These are phyloP conservation scores for Agriotes lineatus DNA, from an alignment of 2,888 invertebrate genomes.

Conservation along the genomic window DNA sequence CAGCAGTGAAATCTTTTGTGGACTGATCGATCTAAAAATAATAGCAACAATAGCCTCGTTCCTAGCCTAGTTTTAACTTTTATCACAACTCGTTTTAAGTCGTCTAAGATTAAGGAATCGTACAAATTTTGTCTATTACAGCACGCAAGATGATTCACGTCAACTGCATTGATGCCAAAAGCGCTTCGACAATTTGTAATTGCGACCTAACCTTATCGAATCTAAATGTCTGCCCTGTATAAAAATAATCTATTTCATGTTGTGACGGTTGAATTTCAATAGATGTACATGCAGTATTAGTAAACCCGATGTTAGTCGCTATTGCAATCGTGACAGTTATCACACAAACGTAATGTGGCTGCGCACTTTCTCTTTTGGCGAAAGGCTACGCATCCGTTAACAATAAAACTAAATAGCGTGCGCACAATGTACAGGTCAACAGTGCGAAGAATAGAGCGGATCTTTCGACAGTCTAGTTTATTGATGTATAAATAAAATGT, in stretches of 20 bases:
- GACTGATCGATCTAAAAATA: too few relatives aligned
- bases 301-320: conserved; percentile 10
- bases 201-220: conserved; percentile 27
- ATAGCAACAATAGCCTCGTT: too few relatives aligned
- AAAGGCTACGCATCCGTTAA: conserved; percentile 4
- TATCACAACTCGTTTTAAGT: too few relatives aligned
- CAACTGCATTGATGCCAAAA: conserved; percentile 32
- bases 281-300: conserved; percentile 10
- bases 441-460: neutral
- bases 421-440: conserved; percentile 4
- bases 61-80: too few relatives aligned
- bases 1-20: too few relatives aligned
- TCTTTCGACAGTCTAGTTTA: conserved; percentile 27
- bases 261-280: conserved; percentile 29
- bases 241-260: conserved; percentile 34
- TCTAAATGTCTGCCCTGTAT: conserved; percentile 34
- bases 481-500: conserved; percentile 30
- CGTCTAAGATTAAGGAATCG: too few relatives aligned
- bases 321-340: conserved; percentile 25
- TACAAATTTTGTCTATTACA: too few relatives aligned
- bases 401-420: neutral
- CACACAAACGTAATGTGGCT: conserved; percentile 16
- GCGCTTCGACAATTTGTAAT: conserved; percentile 15
- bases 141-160: too few relatives aligned
- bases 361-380: conserved; percentile 9